Percentiles rank a stretch among this genome's conserved stretches.
Conservation (phyloP, 2,888 invertebrate species). For the Thymelicus lineola region DNA sequence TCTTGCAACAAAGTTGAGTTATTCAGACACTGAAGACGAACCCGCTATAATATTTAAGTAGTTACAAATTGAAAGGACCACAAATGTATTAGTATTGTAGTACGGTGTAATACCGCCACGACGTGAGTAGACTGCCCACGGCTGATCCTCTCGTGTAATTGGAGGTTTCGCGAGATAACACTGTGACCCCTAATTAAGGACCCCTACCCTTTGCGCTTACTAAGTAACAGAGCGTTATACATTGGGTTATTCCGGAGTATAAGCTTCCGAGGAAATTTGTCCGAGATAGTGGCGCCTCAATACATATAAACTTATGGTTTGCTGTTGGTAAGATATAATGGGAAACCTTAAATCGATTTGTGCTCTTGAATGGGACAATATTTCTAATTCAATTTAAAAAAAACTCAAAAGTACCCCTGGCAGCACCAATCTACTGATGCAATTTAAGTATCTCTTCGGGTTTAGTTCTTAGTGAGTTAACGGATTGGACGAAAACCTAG, state of each 20-base stretch:
- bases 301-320: no score
- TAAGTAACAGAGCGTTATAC: conserved; percentile 39
- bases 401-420: no score
- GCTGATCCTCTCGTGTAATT: conserved; percentile 74
- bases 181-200: conserved; percentile 73
- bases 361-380: no score
- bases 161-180: conserved; percentile 83
- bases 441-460: no score
- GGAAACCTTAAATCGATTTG: no score
- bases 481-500: no score
- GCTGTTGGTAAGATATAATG: no score
- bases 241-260: conserved; percentile 18
- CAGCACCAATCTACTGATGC: no score
- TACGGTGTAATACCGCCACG: conserved; percentile 70
- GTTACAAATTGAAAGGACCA: conserved; percentile 23
- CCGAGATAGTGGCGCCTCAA: no score
- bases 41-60: conserved; percentile 3
- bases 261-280: conserved; percentile 19
- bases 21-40: not conserved
- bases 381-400: no score
- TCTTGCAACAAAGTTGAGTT: not conserved
- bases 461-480: no score
- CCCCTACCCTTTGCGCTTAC: conserved; percentile 43
- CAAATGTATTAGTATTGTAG: conserved; percentile 22
- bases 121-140: conserved; percentile 81